Percentiles rank a stretch among this genome's conserved stretches.
These are phyloP conservation scores for Synchiropus splendidus DNA, from an alignment of 2,113 vertebrate genomes.

Conservation along the genomic window DNA sequence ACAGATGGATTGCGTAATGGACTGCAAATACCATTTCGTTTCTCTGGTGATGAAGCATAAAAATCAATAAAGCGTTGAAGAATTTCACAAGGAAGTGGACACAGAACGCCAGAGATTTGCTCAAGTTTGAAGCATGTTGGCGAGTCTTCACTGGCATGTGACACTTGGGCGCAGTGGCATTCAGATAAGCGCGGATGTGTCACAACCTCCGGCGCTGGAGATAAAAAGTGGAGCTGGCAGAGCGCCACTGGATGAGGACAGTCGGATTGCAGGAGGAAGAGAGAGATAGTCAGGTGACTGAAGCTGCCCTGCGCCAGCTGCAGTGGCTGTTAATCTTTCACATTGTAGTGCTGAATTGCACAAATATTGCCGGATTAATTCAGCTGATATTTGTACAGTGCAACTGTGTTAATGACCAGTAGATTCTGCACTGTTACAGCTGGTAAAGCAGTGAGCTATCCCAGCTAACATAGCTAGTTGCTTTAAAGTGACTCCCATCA, in stretches of 20 bases:
- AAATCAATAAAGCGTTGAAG: no score
- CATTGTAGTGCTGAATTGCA: no score
- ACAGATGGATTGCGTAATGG: slow-evolving; percentile 15
- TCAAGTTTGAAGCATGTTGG: slow-evolving; percentile 1
- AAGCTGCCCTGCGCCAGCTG: slow-evolving; percentile 1
- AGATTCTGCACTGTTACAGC: no score
- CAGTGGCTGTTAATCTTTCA: slow-evolving; percentile 3
- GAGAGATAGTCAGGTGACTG: slow-evolving; percentile 20
- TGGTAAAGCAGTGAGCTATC: no score
- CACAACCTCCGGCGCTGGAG: slow-evolving; percentile 25
- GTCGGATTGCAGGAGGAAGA: slow-evolving; percentile 10
- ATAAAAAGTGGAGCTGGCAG: slow-evolving; percentile 34
- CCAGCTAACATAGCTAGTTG: no score
- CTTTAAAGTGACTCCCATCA: no score
- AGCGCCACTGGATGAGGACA: slow-evolving; percentile 16
- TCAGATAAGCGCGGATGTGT: slow-evolving; percentile 30
- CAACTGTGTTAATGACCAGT: no score
- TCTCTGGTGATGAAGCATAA: slow-evolving; percentile 9
- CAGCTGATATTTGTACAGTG: no score
- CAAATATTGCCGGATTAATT: no score
- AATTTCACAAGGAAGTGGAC: no score
- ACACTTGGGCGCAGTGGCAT: slow-evolving; percentile 6
- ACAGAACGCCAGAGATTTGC: slow-evolving; percentile 1
- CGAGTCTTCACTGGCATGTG: slow-evolving; percentile 10
- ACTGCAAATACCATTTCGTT: background rate